A percentile compares a stretch with the other conserved stretches of the same genome.
phyloP scores from a whole-genome alignment of 2,113 vertebrate species.

The Azemiops feae region DNA sequence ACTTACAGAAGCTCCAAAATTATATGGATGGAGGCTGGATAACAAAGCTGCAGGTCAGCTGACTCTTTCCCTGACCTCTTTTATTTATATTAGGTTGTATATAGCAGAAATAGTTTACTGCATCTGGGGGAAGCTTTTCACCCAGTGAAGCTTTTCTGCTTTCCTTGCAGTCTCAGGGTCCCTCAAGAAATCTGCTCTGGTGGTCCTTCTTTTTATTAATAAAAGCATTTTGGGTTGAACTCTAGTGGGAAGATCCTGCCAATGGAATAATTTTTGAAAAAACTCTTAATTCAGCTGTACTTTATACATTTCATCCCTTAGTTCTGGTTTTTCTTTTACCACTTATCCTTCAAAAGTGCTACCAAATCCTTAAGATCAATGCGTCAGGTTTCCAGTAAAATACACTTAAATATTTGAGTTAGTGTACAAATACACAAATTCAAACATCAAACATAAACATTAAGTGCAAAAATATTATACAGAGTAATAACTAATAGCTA shows the following conservation, averaged over 20 bases:
- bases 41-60: neutral
- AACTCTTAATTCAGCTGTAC: neutral
- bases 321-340: neutral
- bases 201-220: neutral
- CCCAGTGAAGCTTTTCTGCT: neutral
- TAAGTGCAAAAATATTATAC: neutral
- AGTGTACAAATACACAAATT: neutral
- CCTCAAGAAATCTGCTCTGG: neutral
- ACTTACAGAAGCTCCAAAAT: neutral
- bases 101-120: neutral
- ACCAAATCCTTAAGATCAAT: neutral
- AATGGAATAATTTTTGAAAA: neutral
- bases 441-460: neutral
- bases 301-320: neutral
- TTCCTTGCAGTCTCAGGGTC: neutral
- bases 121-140: neutral
- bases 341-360: neutral
- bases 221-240: neutral
- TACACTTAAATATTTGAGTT: neutral
- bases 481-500: neutral
- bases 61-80: neutral
- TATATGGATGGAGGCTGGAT: neutral
- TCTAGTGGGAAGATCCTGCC: neutral
- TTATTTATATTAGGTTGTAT: neutral
- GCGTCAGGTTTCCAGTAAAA: neutral